phyloP scores from a whole-genome alignment of 30 jellyfish, hydroid and myxozoan genomes.

The Hydra vulgaris region DNA sequence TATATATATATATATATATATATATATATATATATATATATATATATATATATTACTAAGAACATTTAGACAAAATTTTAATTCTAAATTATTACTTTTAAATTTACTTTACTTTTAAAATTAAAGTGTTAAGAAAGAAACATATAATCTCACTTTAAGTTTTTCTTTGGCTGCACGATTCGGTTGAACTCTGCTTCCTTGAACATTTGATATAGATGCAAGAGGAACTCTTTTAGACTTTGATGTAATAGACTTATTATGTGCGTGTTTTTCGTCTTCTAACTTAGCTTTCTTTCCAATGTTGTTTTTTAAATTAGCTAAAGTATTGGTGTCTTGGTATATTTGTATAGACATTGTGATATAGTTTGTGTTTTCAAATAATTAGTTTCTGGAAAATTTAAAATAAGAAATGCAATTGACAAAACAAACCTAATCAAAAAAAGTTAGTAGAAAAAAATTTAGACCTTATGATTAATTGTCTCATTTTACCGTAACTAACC shows the following conservation, averaged over 20 bases:
- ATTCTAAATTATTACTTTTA: background rate
- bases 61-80: no score
- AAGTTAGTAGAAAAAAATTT: background rate
- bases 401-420: background rate
- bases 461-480: no score
- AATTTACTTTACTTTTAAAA: background rate
- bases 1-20: no score
- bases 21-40: no score
- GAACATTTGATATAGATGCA: slow-evolving; percentile 57
- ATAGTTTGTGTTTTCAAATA: background rate
- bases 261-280: slow-evolving; percentile 42
- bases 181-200: slow-evolving; percentile 80
- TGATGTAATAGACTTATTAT: slow-evolving; percentile 41
- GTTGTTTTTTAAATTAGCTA: background rate
- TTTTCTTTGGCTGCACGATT: slow-evolving; percentile 77
- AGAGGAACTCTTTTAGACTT: slow-evolving; percentile 59
- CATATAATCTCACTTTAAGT: slow-evolving; percentile 1
- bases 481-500: background rate
- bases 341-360: slow-evolving; percentile 22
- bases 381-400: background rate
- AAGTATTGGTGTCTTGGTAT: slow-evolving; percentile 19
- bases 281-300: slow-evolving; percentile 46
- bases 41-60: no score
- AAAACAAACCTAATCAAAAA: background rate
- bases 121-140: background rate